Evolutionary conservation across 2,797 vertebrate species (phyloP).

Genomic region (Sebastes melanostomus): DNA sequence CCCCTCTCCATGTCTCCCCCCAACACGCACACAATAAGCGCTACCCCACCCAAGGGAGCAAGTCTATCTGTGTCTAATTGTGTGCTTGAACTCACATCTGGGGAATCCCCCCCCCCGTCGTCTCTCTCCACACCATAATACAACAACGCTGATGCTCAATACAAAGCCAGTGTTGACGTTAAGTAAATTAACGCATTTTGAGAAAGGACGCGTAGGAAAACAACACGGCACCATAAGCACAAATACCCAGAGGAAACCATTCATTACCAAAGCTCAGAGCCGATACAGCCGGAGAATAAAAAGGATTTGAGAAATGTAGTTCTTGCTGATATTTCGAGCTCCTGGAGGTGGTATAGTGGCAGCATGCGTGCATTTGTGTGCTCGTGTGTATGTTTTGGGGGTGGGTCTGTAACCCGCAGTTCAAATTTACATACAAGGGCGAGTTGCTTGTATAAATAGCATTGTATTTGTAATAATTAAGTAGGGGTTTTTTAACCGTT

Average conservation of each 20-base stretch:
- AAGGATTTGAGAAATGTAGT: conserved; percentile 35
- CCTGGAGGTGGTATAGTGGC: background rate
- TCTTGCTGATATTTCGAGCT: conserved; percentile 23
- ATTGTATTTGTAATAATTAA: conserved; percentile 20
- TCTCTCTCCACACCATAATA: background rate
- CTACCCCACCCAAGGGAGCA: conserved; percentile 43
- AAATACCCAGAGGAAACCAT: conserved; percentile 54
- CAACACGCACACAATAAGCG: background rate
- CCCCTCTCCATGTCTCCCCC: background rate
- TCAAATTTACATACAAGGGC: conserved; percentile 35
- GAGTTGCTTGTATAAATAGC: conserved; percentile 20
- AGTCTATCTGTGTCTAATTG: conserved; percentile 31
- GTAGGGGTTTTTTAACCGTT: background rate
- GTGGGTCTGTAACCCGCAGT: background rate
- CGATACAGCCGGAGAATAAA: conserved; percentile 38
- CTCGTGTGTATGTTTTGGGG: background rate
- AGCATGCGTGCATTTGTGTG: background rate
- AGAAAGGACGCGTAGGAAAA: conserved; percentile 38
- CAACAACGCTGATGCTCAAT: conserved; percentile 23
- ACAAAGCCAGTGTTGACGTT: conserved; percentile 55
- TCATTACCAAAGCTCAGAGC: conserved; percentile 48
- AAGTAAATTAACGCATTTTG: conserved; percentile 58
- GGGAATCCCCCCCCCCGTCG: conserved; percentile 35
- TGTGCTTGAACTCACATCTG: conserved; percentile 58
- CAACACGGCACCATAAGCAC: conserved; percentile 46